Evolutionary conservation across 2,888 invertebrate species (phyloP).

Genomic region (Colostygia pectinataria): DNA sequence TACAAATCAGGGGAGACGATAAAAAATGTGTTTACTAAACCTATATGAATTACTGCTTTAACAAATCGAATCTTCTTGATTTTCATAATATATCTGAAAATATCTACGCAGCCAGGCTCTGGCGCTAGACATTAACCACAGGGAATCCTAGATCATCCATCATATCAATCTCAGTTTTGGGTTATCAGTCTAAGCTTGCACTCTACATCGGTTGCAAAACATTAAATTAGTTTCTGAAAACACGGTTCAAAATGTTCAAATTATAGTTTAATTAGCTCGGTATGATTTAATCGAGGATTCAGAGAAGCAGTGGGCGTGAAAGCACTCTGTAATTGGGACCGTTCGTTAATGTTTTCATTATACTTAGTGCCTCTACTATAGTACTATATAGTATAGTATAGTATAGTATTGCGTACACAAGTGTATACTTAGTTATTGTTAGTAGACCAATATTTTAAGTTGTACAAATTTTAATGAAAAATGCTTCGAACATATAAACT

Average conservation of each 20-base stretch:
- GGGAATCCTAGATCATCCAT: conserved; percentile 10
- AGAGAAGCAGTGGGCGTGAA: conserved; percentile 31
- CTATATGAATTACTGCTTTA: too few species aligned
- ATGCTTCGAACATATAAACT: too few species aligned
- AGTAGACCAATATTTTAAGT: too few species aligned
- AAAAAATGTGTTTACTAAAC: too few species aligned
- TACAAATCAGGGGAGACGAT: too few species aligned
- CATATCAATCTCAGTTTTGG: conserved; percentile 4
- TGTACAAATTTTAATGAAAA: too few species aligned
- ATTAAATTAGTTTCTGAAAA: conserved; percentile 14
- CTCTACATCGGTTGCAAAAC: neutral
- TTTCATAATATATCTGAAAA: too few species aligned
- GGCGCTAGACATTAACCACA: conserved; percentile 5
- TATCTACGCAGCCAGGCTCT: neutral
- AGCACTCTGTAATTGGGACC: conserved; percentile 29
- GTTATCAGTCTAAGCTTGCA: neutral
- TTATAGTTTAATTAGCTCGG: conserved; percentile 33
- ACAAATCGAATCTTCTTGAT: too few species aligned
- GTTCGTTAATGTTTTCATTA: conserved; percentile 12
- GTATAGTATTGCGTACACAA: too few species aligned
- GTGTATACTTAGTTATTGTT: too few species aligned
- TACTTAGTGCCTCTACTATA: too few species aligned
- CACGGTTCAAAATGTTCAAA: conserved; percentile 20
- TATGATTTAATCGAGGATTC: conserved; percentile 33
- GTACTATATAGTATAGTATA: too few species aligned